Evolutionary conservation across 2,797 vertebrate genomes (phyloP).

Genomic region (Leuciscus waleckii): DNA sequence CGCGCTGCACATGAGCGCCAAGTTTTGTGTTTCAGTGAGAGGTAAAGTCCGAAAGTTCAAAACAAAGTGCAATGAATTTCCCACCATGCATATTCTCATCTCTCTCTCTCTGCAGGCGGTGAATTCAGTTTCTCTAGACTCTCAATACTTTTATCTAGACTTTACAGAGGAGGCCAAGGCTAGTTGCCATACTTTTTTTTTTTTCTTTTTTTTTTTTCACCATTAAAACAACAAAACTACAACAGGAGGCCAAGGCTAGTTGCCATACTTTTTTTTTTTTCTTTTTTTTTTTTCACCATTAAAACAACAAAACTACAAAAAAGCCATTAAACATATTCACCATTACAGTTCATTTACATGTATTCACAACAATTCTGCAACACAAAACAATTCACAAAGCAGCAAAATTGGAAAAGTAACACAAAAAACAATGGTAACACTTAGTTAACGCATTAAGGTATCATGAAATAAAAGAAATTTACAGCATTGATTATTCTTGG

Average conservation of each 20-base stretch:
- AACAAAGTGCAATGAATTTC: not conserved
- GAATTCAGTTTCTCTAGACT: not conserved
- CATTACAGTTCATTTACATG: not conserved
- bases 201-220: not conserved
- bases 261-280: not conserved
- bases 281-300: not conserved
- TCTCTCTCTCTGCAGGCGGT: not conserved
- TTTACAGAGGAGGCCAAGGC: constrained; percentile 3
- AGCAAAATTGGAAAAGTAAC: not conserved
- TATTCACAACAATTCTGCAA: not conserved
- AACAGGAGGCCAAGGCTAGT: constrained; percentile 21
- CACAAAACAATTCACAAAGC: not conserved
- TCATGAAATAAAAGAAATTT: not conserved
- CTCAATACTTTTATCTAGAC: not conserved
- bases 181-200: not conserved
- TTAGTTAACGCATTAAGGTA: not conserved
- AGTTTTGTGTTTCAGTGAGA: constrained; percentile 12
- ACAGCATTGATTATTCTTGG: not conserved
- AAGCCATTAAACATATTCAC: not conserved
- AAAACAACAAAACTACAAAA: not conserved
- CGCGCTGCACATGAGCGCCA: constrained; percentile 10
- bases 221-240: not conserved
- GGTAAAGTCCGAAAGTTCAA: not conserved
- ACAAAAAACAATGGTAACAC: not conserved
- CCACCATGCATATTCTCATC: not conserved